These are phyloP conservation scores for Heliothis virescens DNA, from an alignment of 1,140 invertebrate genomes.

Conservation along the genomic window DNA sequence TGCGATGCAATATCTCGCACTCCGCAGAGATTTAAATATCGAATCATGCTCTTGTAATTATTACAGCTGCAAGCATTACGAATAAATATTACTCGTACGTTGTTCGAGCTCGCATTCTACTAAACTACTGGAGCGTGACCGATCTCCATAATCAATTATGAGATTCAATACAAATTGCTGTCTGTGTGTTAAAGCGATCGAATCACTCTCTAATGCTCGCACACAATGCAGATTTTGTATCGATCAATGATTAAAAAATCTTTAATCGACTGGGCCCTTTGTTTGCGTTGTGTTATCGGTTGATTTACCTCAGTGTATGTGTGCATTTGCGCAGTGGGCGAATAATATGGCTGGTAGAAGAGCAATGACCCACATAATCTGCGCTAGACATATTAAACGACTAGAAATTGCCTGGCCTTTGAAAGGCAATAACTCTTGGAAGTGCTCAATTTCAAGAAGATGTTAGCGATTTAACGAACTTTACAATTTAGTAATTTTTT, in stretches of 20 bases:
- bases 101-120: slow-evolving; percentile 23
- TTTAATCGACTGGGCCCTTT: too few relatives aligned
- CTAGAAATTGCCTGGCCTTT: too few relatives aligned
- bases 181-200: slow-evolving; percentile 18
- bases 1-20: not conserved
- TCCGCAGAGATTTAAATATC: slow-evolving; percentile 1
- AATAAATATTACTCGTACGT: slow-evolving; percentile 19
- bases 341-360: too few relatives aligned
- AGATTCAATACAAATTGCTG: slow-evolving; percentile 34
- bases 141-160: slow-evolving; percentile 36
- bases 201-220: slow-evolving; percentile 34
- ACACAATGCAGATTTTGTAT: not conserved
- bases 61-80: slow-evolving; percentile 27
- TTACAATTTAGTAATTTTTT: too few relatives aligned
- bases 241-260: not conserved
- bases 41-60: slow-evolving; percentile 19
- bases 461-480: too few relatives aligned
- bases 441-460: too few relatives aligned
- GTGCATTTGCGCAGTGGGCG: too few relatives aligned
- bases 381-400: too few relatives aligned
- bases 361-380: too few relatives aligned
- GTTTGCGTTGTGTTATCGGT: too few relatives aligned
- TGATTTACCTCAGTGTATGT: too few relatives aligned
- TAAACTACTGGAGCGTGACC: slow-evolving; percentile 14
- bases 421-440: too few relatives aligned